These are phyloP conservation scores for Myathropa florea DNA, from an alignment of 2,888 invertebrate species.

Conservation along the genomic window DNA sequence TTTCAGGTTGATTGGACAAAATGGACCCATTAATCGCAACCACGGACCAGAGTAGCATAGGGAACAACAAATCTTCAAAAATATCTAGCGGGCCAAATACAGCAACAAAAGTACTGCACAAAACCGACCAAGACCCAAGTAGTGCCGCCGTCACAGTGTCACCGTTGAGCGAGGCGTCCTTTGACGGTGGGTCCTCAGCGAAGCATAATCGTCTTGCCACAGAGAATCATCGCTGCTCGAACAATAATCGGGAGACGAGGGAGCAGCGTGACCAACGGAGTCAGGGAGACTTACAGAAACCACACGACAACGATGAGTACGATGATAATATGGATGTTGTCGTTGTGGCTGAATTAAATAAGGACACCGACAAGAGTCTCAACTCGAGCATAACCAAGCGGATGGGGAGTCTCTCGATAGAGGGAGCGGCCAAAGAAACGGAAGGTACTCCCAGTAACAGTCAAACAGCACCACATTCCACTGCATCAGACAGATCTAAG, in stretches of 20 bases:
- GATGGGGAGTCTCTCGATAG: conserved; percentile 32
- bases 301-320: conserved; percentile 4
- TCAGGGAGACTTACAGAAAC: conserved; percentile 14
- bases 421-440: conserved; percentile 21
- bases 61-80: conserved; percentile 45
- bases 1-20: conserved; percentile 55
- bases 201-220: conserved; percentile 31
- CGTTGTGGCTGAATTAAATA: conserved; percentile 22
- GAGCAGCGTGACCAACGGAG: conserved; percentile 1
- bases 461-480: background rate
- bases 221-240: conserved; percentile 11
- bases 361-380: conserved; percentile 1
- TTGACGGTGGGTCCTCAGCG: conserved; percentile 7
- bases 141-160: conserved; percentile 39
- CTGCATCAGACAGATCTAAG: conserved; percentile 20
- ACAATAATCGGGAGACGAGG: conserved; percentile 10
- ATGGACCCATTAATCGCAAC: conserved; percentile 68
- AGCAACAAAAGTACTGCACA: conserved; percentile 52
- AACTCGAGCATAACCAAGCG: conserved; percentile 6
- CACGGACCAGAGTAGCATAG: conserved; percentile 67
- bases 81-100: conserved; percentile 42
- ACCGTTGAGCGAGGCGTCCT: conserved; percentile 13
- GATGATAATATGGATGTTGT: conserved; percentile 51
- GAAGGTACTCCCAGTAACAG: conserved; percentile 40
- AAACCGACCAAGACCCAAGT: conserved; percentile 50